Evolutionary conservation across 2,113 vertebrate genomes (phyloP).

Genomic region (Antennarius striatus): DNA sequence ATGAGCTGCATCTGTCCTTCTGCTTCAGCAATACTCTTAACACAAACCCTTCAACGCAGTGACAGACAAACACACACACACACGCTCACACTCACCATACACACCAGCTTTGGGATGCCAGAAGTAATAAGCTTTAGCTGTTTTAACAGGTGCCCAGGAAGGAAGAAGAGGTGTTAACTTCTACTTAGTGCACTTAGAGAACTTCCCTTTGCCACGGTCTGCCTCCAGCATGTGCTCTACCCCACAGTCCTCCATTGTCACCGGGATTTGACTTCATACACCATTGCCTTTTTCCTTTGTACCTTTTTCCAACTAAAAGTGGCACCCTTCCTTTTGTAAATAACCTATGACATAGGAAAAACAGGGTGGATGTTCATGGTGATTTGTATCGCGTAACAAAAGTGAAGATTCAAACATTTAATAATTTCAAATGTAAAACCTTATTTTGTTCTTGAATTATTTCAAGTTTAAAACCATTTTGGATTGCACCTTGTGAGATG

Average conservation of each 20-base stretch:
- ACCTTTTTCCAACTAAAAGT: constrained; percentile 38
- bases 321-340: constrained; percentile 65
- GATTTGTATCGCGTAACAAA: constrained; percentile 58
- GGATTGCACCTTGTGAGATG: constrained; percentile 38
- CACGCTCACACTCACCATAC: constrained; percentile 13
- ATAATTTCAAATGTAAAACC: constrained; percentile 31
- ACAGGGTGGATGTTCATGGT: constrained; percentile 74
- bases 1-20: constrained; percentile 66
- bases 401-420: constrained; percentile 44
- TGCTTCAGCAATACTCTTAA: constrained; percentile 64
- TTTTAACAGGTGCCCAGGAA: constrained; percentile 77
- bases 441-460: constrained; percentile 26
- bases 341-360: constrained; percentile 69
- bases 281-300: constrained; percentile 50
- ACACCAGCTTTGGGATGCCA: constrained; percentile 61
- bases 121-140: constrained; percentile 70
- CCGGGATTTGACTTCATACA: constrained; percentile 70
- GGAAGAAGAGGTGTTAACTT: constrained; percentile 71
- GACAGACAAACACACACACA: constrained; percentile 4
- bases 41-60: constrained; percentile 1
- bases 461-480: constrained; percentile 22
- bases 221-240: constrained; percentile 64
- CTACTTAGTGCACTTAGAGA: constrained; percentile 73
- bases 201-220: constrained; percentile 57
- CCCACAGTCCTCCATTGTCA: constrained; percentile 46